Evolutionary conservation across 2,888 invertebrate species (phyloP), one percentile per base, ranked within the genome.

Genomic region (Coelopa pilipes): DNA sequence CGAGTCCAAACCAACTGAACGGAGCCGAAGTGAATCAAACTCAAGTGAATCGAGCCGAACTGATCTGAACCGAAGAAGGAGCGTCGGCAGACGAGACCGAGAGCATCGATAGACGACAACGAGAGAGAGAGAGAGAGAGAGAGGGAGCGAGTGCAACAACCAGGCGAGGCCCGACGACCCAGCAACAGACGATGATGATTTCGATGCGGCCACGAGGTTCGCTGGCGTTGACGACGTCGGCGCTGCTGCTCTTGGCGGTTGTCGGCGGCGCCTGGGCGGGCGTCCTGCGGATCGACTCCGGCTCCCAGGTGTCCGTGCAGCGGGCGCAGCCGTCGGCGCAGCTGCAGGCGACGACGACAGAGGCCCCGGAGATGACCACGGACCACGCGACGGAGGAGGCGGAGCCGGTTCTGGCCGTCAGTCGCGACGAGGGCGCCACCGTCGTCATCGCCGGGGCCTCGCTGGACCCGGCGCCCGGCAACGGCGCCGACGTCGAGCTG

Each of bases 401-500:
- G 11, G 71, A 77, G 24, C 19, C 72, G 10, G 13, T 21, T 1
- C 2, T 45, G 9, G 74, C 75, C 12, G 19, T 71, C 5, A 81
- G 79, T 65, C 78, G 79, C 62, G 84, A 84, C 65, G 80, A 79
- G 73, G 79, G 80, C 70, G 80, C 80, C n/a, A 80, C 71, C 45
- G 70, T 79, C 47, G 63, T 79, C 70, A 79, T 81, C 76, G 75
- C 70, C 0, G 73, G 76, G 70, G 76, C 76, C 4, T 77, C 78
- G 13, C 45, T 76, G 19, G 80, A 82, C 78, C 78, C 83, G 15
- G 80, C 79, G 46, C 76, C 84, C 4, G 71, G 21, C 17, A 50
- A 63, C 11, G 19, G 34, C 19, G 71, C 50, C 11, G 53, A 49
- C 12, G n/a, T 19, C 10, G 72, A 72, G 24, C 67, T 57, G 11